A percentile compares a stretch with the other conserved stretches of the same genome.
These are phyloP conservation scores for Paratilapia polleni DNA, from an alignment of 2,113 vertebrate species.

Conservation along the genomic window DNA sequence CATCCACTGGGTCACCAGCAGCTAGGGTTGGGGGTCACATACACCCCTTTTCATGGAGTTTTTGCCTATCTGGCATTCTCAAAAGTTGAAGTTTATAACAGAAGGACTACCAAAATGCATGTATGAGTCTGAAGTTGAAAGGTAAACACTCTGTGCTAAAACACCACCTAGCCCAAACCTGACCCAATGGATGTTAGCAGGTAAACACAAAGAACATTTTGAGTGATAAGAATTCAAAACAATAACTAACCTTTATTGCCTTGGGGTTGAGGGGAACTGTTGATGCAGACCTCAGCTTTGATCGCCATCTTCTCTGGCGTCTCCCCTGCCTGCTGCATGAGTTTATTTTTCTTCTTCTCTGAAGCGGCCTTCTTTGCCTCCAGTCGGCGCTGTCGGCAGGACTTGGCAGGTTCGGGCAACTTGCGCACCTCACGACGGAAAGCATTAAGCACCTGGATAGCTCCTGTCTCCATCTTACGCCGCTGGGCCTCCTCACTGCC, in stretches of 20 bases:
- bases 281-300: constrained; percentile 77
- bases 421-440: constrained; percentile 95
- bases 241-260: constrained; percentile 78
- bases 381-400: constrained; percentile 92
- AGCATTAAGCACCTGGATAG: constrained; percentile 92
- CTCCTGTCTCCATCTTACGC: constrained; percentile 90
- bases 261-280: constrained; percentile 68
- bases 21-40: too few species aligned
- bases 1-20: too few species aligned
- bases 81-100: too few species aligned
- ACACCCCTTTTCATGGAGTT: too few species aligned
- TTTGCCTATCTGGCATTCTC: too few species aligned
- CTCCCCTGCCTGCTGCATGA: constrained; percentile 87
- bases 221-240: not conserved
- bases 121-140: too few species aligned
- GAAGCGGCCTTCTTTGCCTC: constrained; percentile 93
- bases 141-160: too few species aligned
- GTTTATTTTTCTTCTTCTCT: constrained; percentile 93
- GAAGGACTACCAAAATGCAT: too few species aligned
- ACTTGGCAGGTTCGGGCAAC: constrained; percentile 95
- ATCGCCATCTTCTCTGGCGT: constrained; percentile 88
- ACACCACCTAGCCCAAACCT: too few species aligned
- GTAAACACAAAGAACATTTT: not conserved
- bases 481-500: constrained; percentile 92
- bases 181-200: not conserved